phyloP scores from a whole-genome alignment of 2,888 invertebrate genomes.

The Pollenia labialis region DNA sequence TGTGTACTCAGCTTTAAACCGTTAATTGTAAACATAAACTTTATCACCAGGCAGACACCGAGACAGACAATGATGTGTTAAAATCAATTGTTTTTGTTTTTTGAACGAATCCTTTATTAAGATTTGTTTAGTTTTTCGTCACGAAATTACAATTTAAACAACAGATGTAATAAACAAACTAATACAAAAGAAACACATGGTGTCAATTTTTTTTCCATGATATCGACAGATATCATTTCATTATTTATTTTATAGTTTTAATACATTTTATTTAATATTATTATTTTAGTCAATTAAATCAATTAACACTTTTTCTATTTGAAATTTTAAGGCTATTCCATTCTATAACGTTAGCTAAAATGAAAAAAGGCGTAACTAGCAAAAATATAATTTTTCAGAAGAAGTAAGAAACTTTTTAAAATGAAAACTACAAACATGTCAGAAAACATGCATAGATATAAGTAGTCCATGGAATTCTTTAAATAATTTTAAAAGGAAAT shows the following conservation, averaged over 20 bases:
- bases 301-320: constrained; percentile 64
- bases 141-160: not conserved
- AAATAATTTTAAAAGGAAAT: too few relatives aligned
- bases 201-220: constrained; percentile 45
- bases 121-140: constrained; percentile 32
- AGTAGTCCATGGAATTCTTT: too few relatives aligned
- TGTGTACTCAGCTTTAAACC: constrained; percentile 33
- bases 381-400: too few relatives aligned
- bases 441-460: too few relatives aligned
- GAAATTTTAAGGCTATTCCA: constrained; percentile 2
- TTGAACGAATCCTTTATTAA: constrained; percentile 32
- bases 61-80: not conserved
- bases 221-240: too few relatives aligned
- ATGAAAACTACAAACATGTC: too few relatives aligned
- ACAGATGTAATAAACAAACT: not conserved
- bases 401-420: too few relatives aligned
- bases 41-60: not conserved
- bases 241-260: constrained; percentile 11
- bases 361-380: too few relatives aligned
- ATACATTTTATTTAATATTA: constrained; percentile 42
- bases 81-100: constrained; percentile 37
- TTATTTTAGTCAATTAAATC: constrained; percentile 64
- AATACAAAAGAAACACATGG: constrained; percentile 42
- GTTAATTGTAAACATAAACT: constrained; percentile 53
- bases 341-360: not conserved